Percentiles rank a stretch among this genome's conserved stretches.
phyloP scores from a whole-genome alignment of 2,888 invertebrate species.

The Empis stercorea region DNA sequence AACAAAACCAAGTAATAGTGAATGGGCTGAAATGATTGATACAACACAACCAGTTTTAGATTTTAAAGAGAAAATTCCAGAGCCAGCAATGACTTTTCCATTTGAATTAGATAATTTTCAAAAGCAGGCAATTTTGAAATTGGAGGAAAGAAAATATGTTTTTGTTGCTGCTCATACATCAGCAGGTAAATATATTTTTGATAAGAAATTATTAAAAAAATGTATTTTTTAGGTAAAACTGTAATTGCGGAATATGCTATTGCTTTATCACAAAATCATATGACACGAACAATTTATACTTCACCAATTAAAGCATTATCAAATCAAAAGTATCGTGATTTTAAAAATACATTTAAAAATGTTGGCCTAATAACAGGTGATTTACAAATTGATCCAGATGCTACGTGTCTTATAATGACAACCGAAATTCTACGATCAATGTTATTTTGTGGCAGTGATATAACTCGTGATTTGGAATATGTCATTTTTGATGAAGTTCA shows the following conservation, averaged over 20 bases:
- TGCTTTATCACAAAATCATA: conserved; percentile 82
- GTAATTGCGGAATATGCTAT: conserved; percentile 99
- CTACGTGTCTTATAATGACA: conserved; percentile 96
- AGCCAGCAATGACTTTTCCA: conserved; percentile 71
- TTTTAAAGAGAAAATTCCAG: conserved; percentile 66
- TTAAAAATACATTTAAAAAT: conserved; percentile 81
- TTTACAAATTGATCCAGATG: conserved; percentile 86
- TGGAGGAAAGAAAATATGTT: conserved; percentile 89
- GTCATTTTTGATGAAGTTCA: conserved; percentile 99
- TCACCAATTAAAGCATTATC: conserved; percentile 98
- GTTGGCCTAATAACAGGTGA: conserved; percentile 93
- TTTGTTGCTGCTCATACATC: conserved; percentile 99
- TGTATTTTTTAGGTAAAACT: conserved; percentile 51
- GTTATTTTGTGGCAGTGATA: conserved; percentile 89
- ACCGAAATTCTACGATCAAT: conserved; percentile 96
- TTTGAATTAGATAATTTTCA: conserved; percentile 96
- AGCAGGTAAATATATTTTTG: conserved; percentile 52
- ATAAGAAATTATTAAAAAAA: no score
- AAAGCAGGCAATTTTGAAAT: conserved; percentile 85
- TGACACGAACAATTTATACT: conserved; percentile 90
- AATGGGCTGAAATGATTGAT: conserved; percentile 84
- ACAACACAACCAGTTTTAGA: conserved; percentile 66
- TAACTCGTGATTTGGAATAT: conserved; percentile 91
- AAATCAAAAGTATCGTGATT: conserved; percentile 97
- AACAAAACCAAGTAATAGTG: conserved; percentile 34